Evolutionary conservation across 2,797 vertebrate species (phyloP), one percentile per base, ranked within the genome.

Genomic region (Aulostomus chinensis): DNA sequence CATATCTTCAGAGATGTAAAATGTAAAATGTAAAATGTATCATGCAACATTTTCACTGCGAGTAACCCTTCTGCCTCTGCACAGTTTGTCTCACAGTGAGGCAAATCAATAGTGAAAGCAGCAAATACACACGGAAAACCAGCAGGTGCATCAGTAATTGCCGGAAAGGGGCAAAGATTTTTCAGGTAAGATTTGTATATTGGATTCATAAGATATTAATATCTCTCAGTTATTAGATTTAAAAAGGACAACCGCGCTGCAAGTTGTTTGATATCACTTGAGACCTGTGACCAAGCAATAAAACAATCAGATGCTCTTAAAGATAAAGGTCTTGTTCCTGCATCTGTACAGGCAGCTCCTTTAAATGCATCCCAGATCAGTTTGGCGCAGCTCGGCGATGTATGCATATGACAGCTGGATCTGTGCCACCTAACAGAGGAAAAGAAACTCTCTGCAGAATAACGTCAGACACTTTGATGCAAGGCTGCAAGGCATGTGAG

Each of bases 51-150:
- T 62, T 50, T 32, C 43, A 46, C 36, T 61, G 39, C 11, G 12
- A 47, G 48, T 25, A 8, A 17, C 13, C 31, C 29, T 12, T 21
- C 40, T 43, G 39, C 69, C 36, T 68, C 43, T 25, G 39, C 48
- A 30, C 58, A 60, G 71, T 64, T 71, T 73, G 65, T 63, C 63
- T 69, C 42, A 43, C 45, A 67, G 72, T 22, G 14, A 51, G 55
- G 50, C 32, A 43, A 73, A 86, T 88, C 83, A 51, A 88, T 84
- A 76, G 14, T n/a, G 62, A 59, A 77, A 59, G 47, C 68, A 60
- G 65, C 54, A 69, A 74, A 67, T 47, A 66, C 68, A 78, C 59
- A 55, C 41, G 68, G 59, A 78, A 74, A 81, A 78, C 76, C 74
- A 81, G 57, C 74, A 62, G 49, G 41, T 28, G 42, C 57, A 47